Evolutionary conservation across 2,113 vertebrate species (phyloP).

Genomic region (Rhombomys opimus): DNA sequence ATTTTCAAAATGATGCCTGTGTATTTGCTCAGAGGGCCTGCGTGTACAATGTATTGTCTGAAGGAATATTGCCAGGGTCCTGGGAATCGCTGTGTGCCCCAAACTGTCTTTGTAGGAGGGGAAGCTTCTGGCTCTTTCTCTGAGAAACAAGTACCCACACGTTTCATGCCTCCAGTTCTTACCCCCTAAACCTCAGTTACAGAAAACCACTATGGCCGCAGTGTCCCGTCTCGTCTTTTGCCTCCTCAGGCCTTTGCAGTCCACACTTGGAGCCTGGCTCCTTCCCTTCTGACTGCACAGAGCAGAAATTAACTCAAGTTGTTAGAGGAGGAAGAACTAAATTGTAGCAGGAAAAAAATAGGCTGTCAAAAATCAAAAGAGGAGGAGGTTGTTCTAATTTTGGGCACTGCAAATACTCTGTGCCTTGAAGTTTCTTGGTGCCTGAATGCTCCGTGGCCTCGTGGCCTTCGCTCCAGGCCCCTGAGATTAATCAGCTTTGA

Average conservation of each 20-base stretch:
- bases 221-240: neutral
- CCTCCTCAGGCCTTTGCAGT: neutral
- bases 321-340: constrained; percentile 73
- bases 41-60: neutral
- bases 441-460: constrained; percentile 75
- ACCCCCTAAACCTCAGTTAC: neutral
- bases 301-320: constrained; percentile 73
- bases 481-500: constrained; percentile 79
- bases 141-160: neutral
- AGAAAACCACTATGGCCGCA: neutral
- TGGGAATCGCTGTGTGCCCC: neutral
- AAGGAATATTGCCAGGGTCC: neutral
- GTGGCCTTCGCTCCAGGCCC: constrained; percentile 79
- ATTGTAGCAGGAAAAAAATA: constrained; percentile 75
- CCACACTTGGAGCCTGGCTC: neutral
- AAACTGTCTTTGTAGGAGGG: neutral
- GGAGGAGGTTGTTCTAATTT: constrained; percentile 80
- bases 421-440: constrained; percentile 80
- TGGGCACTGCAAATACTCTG: constrained; percentile 75
- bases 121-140: neutral
- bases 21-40: neutral
- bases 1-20: constrained; percentile 17
- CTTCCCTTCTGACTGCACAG: constrained; percentile 47
- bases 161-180: neutral
- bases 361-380: constrained; percentile 74